Evolutionary conservation across 2,888 invertebrate genomes (phyloP).

Genomic region (Phengaris alcon): DNA sequence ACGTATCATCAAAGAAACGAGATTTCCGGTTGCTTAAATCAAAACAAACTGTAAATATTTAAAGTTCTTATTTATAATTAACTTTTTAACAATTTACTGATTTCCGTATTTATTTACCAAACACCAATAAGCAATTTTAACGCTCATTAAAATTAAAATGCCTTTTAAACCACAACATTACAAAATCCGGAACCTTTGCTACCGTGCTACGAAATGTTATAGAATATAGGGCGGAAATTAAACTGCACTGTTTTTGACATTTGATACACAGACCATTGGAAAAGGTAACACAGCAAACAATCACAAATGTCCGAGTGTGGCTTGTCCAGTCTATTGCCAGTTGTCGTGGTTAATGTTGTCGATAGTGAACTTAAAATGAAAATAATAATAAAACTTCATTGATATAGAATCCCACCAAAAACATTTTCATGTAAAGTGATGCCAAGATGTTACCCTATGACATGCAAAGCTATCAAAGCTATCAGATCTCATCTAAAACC

Average conservation of each 20-base stretch:
- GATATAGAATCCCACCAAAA: too few species aligned
- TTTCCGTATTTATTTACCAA: neutral
- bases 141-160: slow-evolving; percentile 5
- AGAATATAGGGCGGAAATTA: neutral
- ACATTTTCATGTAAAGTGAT: too few species aligned
- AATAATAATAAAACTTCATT: too few species aligned
- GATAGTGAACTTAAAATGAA: too few species aligned
- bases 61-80: neutral
- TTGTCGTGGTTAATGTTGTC: too few species aligned
- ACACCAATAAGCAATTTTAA: neutral
- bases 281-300: neutral
- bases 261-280: neutral
- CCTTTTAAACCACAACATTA: neutral
- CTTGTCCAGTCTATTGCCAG: neutral
- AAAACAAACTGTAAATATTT: neutral
- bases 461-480: too few species aligned
- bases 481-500: too few species aligned
- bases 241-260: slow-evolving; percentile 11
- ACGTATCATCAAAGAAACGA: slow-evolving; percentile 3
- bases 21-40: slow-evolving; percentile 10
- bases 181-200: neutral
- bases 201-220: neutral
- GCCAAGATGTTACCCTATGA: too few species aligned
- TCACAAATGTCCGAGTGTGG: slow-evolving; percentile 11
- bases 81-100: too few species aligned